Percentiles rank a stretch among this genome's conserved stretches.
phyloP scores from a whole-genome alignment of 2,113 vertebrate species.

The Leucosticte australis region DNA sequence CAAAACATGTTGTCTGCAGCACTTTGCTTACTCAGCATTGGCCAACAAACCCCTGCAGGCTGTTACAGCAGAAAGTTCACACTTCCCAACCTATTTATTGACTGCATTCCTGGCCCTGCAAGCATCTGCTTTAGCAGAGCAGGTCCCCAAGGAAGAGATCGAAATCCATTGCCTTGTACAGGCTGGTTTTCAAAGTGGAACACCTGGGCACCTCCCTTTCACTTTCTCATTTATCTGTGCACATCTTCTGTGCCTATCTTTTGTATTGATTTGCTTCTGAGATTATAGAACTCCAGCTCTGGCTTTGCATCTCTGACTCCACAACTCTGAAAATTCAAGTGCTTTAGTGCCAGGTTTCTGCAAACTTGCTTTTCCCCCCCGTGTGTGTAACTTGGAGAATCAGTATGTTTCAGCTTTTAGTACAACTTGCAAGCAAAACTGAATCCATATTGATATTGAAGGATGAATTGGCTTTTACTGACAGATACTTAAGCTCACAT shows the following conservation, averaged over 20 bases:
- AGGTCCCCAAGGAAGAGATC: neutral
- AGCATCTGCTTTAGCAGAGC: neutral
- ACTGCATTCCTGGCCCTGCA: neutral
- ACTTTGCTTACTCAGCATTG: neutral
- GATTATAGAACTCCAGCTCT: neutral
- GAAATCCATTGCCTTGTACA: rapidly evolving
- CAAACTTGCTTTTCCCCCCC: neutral
- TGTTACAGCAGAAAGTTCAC: neutral
- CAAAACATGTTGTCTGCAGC: neutral
- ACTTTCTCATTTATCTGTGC: neutral
- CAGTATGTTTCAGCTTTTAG: neutral
- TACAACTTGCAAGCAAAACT: neutral
- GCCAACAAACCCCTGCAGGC: neutral
- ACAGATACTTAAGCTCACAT: conserved; percentile 38
- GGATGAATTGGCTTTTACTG: neutral
- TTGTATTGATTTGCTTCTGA: neutral
- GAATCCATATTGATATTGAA: neutral
- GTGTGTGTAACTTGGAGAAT: neutral
- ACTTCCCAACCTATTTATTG: neutral
- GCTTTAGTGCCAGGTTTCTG: neutral
- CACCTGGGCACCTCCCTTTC: neutral
- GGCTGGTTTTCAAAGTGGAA: neutral
- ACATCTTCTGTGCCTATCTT: neutral
- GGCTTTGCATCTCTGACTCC: neutral
- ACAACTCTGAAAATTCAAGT: neutral